Base-by-base conservation (phyloP, 2,797 vertebrate genomes). In the Thamnophis elegans region DNA sequence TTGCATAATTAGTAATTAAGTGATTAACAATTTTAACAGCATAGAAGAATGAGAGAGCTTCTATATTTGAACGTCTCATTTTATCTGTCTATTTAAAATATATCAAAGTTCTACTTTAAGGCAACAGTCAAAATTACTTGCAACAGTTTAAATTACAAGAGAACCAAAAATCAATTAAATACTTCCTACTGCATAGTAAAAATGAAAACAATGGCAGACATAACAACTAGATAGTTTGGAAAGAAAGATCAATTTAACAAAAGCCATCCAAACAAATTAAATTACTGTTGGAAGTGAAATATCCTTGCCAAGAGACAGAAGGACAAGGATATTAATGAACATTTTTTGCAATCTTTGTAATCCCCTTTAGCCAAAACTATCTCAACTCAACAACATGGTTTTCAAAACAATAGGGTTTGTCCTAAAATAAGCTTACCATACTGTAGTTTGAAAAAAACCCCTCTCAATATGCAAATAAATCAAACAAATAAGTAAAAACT, bases 11-110 rank as follows among this genome's bases (percentile, higher is more conserved):
- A 59, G 55, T 89, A 60, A 92, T 89, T 92, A 92, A 85, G 60
- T 53, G 20, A n/a, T 47, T 82, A 92, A 60, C 65, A 59, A 89
- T 68, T 82, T 89, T 60, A 82, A 95, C 96, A 95, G 94, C 86
- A 91, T 32, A 26, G 62, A 13, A 1, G 60, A 96, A 54, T 0
- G 13, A 93, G 82, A 92, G 2, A 95, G 93, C 13, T 92, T 16
- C 53, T 93, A n/a, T 32, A 68, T 68, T 6, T 68, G 28, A 68
- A 68, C n/a, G 32, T 68, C 13, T 32, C 11, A 68, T 68, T 68
- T 68, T 68, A 32, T 68, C 12, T 60, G 12, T 65, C 62, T 65
- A 32, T 32, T 32, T 68, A 32, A 68, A 32, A 5, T 32, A 68
- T 68, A 32, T 68, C 65, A 32, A 68, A 68, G 65, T 68, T 68